Evolutionary conservation across 1,140 invertebrate genomes (phyloP).

Genomic region (Drosophila sturtevanti): DNA sequence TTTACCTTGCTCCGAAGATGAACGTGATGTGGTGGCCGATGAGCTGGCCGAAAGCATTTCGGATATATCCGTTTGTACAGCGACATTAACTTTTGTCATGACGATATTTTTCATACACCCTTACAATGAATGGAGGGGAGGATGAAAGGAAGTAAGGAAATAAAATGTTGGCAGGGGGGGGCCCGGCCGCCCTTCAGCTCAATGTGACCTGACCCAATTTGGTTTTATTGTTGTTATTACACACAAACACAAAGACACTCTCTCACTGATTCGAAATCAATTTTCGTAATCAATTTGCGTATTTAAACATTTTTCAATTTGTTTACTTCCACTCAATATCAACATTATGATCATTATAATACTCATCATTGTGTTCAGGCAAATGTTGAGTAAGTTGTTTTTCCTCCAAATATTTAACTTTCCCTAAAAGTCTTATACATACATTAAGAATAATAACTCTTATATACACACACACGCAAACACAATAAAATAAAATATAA

Average conservation of each 20-base stretch:
- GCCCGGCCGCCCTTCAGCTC: slow-evolving; percentile 14
- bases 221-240: slow-evolving; percentile 21
- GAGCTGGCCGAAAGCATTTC: slow-evolving; percentile 75
- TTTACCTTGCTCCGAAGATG: slow-evolving; percentile 80
- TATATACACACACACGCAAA: slow-evolving; percentile 23
- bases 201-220: slow-evolving; percentile 58
- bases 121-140: background rate
- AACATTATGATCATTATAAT: no score
- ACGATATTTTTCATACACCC: slow-evolving; percentile 1
- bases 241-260: background rate
- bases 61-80: slow-evolving; percentile 77
- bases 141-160: slow-evolving; percentile 4
- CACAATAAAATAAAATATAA: background rate
- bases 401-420: slow-evolving; percentile 31
- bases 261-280: slow-evolving; percentile 60
- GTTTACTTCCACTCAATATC: slow-evolving; percentile 20
- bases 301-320: slow-evolving; percentile 64
- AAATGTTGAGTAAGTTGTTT: slow-evolving; percentile 13
- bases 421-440: slow-evolving; percentile 35
- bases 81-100: slow-evolving; percentile 73
- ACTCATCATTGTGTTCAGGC: background rate
- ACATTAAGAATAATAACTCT: slow-evolving; percentile 31
- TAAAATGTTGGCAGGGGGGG: background rate
- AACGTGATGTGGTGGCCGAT: slow-evolving; percentile 69
- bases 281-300: slow-evolving; percentile 70